Conservation (phyloP, 2,113 vertebrate species). For the Callospermophilus lateralis region DNA sequence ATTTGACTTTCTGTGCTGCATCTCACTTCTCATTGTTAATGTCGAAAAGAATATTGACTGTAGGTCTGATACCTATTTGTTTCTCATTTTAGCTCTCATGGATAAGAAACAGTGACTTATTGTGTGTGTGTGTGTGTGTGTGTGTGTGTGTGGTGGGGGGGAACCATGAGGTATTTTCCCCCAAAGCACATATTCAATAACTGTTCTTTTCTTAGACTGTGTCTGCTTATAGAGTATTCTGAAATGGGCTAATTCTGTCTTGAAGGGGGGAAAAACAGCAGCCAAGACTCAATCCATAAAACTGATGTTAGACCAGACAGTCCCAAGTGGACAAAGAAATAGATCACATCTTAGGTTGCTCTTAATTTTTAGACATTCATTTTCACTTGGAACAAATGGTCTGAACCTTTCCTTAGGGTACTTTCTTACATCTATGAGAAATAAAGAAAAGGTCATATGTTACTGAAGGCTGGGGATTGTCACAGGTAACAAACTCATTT, state of each 20-base stretch:
- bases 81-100: not conserved
- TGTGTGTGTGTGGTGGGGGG: not conserved
- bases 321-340: conserved; percentile 60
- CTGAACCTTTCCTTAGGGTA: conserved; percentile 30
- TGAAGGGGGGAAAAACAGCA: conserved; percentile 12
- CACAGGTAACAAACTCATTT: conserved; percentile 11
- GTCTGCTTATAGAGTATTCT: conserved; percentile 32
- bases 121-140: not conserved
- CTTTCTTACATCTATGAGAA: conserved; percentile 28
- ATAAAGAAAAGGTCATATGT: not conserved
- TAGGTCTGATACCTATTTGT: not conserved
- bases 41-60: conserved; percentile 21
- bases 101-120: not conserved
- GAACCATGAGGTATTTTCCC: no score
- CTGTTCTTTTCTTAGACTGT: conserved; percentile 10
- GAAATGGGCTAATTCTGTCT: conserved; percentile 53
- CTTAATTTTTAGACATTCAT: conserved; percentile 65
- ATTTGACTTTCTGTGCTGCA: conserved; percentile 44
- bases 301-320: conserved; percentile 45
- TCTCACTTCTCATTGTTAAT: conserved; percentile 24
- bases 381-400: conserved; percentile 47
- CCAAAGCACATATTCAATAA: not conserved
- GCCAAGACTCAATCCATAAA: conserved; percentile 50
- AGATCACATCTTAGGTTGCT: conserved; percentile 15
- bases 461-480: not conserved